phyloP scores from a whole-genome alignment of 1,140 invertebrate species.

The Lucilia cuprina region DNA sequence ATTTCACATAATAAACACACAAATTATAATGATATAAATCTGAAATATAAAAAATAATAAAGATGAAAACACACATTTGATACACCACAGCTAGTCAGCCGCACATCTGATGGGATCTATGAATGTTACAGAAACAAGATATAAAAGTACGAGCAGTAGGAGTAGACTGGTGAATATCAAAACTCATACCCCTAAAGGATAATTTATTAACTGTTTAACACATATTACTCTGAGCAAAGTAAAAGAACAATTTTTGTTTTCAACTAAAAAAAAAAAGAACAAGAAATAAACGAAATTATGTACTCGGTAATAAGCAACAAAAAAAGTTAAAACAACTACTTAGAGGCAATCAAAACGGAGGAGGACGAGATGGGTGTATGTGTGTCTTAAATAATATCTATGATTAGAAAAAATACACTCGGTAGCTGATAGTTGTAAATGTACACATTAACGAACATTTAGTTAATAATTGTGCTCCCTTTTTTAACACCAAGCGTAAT shows the following conservation, averaged over 20 bases:
- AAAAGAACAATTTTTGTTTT: conserved; percentile 14
- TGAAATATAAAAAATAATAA: not conserved
- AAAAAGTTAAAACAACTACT: not conserved
- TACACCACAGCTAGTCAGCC: not conserved
- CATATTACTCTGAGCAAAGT: not conserved
- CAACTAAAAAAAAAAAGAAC: not conserved
- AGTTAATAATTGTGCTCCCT: no score
- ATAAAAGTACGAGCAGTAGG: no score
- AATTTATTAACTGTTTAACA: conserved; percentile 23
- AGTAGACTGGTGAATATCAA: not conserved
- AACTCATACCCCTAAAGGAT: conserved; percentile 21
- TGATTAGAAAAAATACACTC: no score
- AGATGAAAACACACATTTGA: not conserved
- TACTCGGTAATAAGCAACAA: not conserved
- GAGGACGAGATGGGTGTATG: not conserved
- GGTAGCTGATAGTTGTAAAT: no score
- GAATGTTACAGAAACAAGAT: no score
- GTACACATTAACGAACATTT: no score
- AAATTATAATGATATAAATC: conserved; percentile 21
- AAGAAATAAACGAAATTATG: not conserved
- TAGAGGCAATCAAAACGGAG: not conserved
- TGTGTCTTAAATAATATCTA: not conserved
- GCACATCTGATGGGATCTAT: no score
- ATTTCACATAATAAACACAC: not conserved
- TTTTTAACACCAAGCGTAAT: not conserved